Evolutionary conservation across 1,140 invertebrate genomes (phyloP), one percentile per base, ranked within the genome.

Genomic region (Danaus melanippus): DNA sequence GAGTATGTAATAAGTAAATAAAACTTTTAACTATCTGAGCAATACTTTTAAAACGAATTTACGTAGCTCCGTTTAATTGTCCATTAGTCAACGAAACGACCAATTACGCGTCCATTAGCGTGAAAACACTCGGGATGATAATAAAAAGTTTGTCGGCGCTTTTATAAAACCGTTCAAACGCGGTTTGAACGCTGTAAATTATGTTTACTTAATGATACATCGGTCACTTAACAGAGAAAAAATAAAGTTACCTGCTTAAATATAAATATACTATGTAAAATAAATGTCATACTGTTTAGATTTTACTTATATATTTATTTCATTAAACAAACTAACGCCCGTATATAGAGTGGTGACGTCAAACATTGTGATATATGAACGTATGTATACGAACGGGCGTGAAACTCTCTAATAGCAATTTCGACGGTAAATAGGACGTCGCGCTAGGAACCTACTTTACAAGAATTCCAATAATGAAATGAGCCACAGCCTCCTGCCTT

Each of bases 341-440:
- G 21, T 32, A 32, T 32, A 8, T 32, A 32, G 6, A 32, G 12
- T 44, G 4, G 12, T 32, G 46, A 10, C 21, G 46, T 39, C 1
- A 53, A 50, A 47, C 9, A 49, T 9, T 46, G 45, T 52, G 12
- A 42, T 61, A 11, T 50, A 9, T 9, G 9, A 11, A 32, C 64
- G 64, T 72, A 42, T 69, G 52, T 60, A 50, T 45, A 56, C 54
- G 12, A 44, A 47, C 54, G 57, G 64, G 67, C 74, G 68, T 71
- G 77, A 80, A 80, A 76, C 76, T 81, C 67, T 70, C 69, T 78
- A 81, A 79, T 76, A 74, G 79, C 80, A 81, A 80, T 83, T 78
- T 76, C 64, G 67, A 60, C 71, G 66, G 58, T 72, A 72, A 72
- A 72, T 63, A 66, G 67, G 63, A 58, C 59, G 60, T 53, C 57